phyloP scores from a whole-genome alignment of 1,140 invertebrate species.

The Centruroides sculpturatus region DNA sequence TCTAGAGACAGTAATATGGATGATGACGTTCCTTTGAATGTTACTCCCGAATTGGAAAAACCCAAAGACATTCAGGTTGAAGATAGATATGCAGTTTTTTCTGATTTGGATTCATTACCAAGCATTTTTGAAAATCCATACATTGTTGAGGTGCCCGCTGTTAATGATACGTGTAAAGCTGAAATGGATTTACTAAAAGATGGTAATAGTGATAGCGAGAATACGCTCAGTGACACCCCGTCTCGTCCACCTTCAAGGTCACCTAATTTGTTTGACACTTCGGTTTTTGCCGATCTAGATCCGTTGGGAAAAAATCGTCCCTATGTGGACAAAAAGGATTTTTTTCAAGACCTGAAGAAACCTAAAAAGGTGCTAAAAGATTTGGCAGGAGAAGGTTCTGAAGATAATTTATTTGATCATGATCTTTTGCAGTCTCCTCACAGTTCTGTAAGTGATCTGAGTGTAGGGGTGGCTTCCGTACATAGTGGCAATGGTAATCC shows the following conservation, averaged over 20 bases:
- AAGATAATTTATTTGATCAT: constrained; percentile 17
- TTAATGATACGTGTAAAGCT: no score
- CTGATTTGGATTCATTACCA: constrained; percentile 11
- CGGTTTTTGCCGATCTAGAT: constrained; percentile 77
- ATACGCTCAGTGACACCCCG: constrained; percentile 5
- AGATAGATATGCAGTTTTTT: constrained; percentile 16
- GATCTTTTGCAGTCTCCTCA: not conserved
- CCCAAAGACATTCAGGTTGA: not conserved
- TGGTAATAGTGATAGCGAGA: no score
- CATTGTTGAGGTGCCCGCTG: not conserved
- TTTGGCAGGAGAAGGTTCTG: constrained; percentile 32
- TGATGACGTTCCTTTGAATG: no score
- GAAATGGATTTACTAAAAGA: no score
- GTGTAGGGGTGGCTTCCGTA: not conserved
- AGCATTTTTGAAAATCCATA: constrained; percentile 8
- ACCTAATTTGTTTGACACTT: constrained; percentile 32
- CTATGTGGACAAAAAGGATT: constrained; percentile 86
- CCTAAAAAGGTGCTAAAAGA: constrained; percentile 78
- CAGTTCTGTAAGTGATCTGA: not conserved
- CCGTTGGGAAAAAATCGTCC: constrained; percentile 70
- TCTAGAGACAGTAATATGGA: no score
- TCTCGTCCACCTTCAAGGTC: constrained; percentile 20
- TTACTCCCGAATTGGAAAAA: no score
- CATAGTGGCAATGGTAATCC: not conserved
- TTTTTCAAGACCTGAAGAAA: constrained; percentile 85